Evolutionary conservation across 2,888 invertebrate species (phyloP).

Genomic region (Agrochola circellaris): DNA sequence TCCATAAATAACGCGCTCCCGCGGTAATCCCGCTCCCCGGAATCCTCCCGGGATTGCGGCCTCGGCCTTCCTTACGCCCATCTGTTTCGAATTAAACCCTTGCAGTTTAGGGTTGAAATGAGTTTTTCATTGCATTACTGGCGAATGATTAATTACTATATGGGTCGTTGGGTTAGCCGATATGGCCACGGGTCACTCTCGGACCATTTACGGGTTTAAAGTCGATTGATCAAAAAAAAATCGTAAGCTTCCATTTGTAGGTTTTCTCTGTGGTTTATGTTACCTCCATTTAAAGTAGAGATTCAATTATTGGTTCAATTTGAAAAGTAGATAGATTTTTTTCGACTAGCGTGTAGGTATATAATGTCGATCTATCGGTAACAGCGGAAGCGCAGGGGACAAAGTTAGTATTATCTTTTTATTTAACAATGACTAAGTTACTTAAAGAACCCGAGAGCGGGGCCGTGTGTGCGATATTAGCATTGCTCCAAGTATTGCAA

Average conservation of each 20-base stretch:
- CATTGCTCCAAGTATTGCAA: not conserved
- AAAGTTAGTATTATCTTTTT: not conserved
- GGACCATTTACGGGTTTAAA: not conserved
- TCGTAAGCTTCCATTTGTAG: constrained; percentile 2
- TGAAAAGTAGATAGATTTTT: constrained; percentile 16
- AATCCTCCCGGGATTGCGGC: constrained; percentile 41
- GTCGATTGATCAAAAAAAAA: constrained; percentile 12
- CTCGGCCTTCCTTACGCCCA: constrained; percentile 38
- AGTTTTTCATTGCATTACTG: constrained; percentile 60
- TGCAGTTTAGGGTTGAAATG: constrained; percentile 50
- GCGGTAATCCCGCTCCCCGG: constrained; percentile 31
- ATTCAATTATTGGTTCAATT: constrained; percentile 19
- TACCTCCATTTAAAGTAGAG: not conserved
- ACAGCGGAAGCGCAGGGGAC: not conserved
- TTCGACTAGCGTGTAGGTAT: not conserved
- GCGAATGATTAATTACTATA: constrained; percentile 51
- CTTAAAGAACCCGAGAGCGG: not conserved
- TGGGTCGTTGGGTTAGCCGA: not conserved
- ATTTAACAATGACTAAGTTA: not conserved
- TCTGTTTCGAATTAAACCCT: constrained; percentile 56
- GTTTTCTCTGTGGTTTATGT: constrained; percentile 11
- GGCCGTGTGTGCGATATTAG: not conserved
- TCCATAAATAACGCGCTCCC: constrained; percentile 26
- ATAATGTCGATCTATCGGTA: not conserved
- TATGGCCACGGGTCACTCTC: constrained; percentile 21